Conservation (phyloP, 2,888 invertebrate species). For the Eristalis arbustorum region DNA sequence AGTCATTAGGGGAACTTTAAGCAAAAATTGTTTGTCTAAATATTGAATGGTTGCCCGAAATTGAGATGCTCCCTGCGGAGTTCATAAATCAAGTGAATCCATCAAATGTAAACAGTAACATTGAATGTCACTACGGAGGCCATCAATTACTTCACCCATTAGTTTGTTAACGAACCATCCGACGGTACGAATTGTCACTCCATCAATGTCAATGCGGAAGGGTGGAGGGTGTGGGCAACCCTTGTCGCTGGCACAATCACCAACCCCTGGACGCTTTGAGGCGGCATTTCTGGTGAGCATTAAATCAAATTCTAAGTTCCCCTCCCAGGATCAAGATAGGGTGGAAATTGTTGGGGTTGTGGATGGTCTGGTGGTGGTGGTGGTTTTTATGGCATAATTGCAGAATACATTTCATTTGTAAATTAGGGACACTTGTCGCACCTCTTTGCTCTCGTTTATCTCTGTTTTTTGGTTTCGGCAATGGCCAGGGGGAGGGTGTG, state of each 20-base stretch:
- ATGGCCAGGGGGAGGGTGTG: neutral
- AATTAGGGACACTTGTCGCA: constrained; percentile 66
- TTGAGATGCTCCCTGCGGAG: neutral
- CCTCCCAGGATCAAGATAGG: neutral
- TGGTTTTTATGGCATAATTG: constrained; percentile 26
- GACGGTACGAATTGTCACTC: constrained; percentile 55
- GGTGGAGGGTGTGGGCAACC: constrained; percentile 26
- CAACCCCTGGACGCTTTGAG: neutral
- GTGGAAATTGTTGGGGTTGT: neutral
- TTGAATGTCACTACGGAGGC: constrained; percentile 37
- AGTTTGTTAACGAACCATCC: constrained; percentile 53
- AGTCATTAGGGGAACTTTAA: neutral
- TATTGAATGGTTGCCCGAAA: neutral
- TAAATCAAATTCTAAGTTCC: neutral
- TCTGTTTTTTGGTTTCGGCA: constrained; percentile 9
- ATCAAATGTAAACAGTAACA: constrained; percentile 48
- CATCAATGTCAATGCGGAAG: constrained; percentile 57
- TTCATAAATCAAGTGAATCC: constrained; percentile 54
- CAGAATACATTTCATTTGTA: constrained; percentile 55
- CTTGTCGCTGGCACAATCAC: constrained; percentile 11
- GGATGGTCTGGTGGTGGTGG: neutral
- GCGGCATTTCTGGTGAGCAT: neutral
- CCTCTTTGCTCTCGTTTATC: constrained; percentile 44
- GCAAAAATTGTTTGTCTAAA: neutral
- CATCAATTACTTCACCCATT: constrained; percentile 58